Conservation (phyloP, 2,113 vertebrate species). For the Nematolebias whitei region DNA sequence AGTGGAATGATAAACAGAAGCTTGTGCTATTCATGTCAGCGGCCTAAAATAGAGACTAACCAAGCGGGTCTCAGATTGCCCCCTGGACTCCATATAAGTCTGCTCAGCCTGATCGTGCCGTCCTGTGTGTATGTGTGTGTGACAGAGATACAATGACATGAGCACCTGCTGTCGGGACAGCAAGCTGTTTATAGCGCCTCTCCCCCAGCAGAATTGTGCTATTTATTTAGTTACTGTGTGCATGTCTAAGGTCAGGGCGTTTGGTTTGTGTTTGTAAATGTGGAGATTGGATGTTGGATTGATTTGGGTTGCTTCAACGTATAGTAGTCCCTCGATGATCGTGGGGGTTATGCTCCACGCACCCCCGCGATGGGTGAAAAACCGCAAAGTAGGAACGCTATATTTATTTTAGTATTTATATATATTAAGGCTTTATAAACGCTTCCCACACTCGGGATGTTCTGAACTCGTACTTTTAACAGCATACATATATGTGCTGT, state of each 20-base stretch:
- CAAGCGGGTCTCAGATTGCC: conserved; percentile 69
- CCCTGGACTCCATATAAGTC: conserved; percentile 84
- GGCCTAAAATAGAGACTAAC: conserved; percentile 88
- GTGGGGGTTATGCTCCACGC: too few species aligned
- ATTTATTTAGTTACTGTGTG: conserved; percentile 28
- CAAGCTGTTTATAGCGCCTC: conserved; percentile 76
- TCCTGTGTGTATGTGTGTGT: conserved; percentile 54
- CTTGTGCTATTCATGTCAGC: conserved; percentile 80
- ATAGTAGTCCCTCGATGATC: too few species aligned
- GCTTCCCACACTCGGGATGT: too few species aligned
- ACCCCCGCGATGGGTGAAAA: too few species aligned
- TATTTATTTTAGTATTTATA: too few species aligned
- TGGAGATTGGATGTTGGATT: background rate
- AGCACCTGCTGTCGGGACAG: conserved; percentile 72
- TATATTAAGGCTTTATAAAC: too few species aligned
- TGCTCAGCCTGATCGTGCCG: conserved; percentile 70
- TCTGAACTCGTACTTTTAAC: too few species aligned
- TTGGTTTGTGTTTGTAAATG: conserved; percentile 22
- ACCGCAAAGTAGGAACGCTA: too few species aligned
- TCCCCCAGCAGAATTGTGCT: conserved; percentile 52
- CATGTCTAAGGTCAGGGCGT: conserved; percentile 41
- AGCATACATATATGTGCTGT: too few species aligned
- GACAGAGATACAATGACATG: conserved; percentile 52
- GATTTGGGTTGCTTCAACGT: background rate
- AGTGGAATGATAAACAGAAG: conserved; percentile 86